Conservation (phyloP, 2,888 invertebrate genomes). For the Panorpa germanica region DNA sequence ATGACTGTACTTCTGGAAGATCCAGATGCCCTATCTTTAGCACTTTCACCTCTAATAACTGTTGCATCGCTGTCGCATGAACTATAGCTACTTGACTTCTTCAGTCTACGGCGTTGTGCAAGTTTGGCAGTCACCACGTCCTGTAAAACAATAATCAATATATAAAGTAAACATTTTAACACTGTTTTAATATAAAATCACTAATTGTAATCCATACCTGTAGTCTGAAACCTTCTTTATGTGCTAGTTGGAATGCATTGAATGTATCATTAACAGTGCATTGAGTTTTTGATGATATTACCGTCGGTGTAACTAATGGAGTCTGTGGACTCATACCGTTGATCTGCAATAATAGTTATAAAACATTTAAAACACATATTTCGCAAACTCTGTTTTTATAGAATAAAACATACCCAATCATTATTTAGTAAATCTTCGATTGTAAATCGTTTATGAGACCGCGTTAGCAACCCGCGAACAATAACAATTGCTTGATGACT, state of each 20-base stretch:
- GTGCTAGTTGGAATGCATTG: conserved; percentile 47
- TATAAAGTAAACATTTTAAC: background rate
- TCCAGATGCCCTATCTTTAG: too few species aligned
- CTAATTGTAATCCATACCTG: conserved; percentile 19
- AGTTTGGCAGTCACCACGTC: conserved; percentile 52
- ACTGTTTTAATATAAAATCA: background rate
- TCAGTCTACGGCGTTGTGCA: conserved; percentile 44
- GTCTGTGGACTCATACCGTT: conserved; percentile 15
- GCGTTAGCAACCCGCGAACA: conserved; percentile 54
- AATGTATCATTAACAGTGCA: conserved; percentile 25
- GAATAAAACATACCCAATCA: conserved; percentile 33
- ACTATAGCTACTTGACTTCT: conserved; percentile 28
- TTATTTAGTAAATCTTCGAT: conserved; percentile 46
- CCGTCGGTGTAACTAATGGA: conserved; percentile 24
- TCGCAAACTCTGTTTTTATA: conserved; percentile 7
- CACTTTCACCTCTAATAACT: too few species aligned
- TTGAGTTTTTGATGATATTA: conserved; percentile 30
- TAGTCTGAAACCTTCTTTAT: conserved; percentile 50
- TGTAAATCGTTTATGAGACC: conserved; percentile 50
- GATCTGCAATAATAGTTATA: conserved; percentile 5
- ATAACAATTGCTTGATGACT: conserved; percentile 57
- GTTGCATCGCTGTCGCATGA: too few species aligned
- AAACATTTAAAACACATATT: conserved; percentile 6
- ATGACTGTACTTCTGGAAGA: conserved; percentile 13
- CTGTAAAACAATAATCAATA: conserved; percentile 19